Evolutionary conservation across 2,113 vertebrate genomes (phyloP).

Genomic region (Cnemophilus loriae): DNA sequence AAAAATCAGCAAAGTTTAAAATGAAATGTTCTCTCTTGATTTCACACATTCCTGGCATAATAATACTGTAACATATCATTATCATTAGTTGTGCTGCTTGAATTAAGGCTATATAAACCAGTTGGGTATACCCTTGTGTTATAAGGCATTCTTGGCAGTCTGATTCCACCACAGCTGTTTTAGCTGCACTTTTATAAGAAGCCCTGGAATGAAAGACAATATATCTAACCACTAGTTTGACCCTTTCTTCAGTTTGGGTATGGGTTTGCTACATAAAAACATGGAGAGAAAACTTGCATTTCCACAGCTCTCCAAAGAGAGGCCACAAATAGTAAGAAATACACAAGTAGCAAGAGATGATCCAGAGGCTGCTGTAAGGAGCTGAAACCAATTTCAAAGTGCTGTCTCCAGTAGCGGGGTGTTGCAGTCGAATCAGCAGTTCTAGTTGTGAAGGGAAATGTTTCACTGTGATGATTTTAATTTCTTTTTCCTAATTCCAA

Average conservation of each 20-base stretch:
- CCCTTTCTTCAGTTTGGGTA: not conserved
- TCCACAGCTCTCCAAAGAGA: not conserved
- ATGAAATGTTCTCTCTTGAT: constrained; percentile 60
- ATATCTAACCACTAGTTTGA: constrained; percentile 36
- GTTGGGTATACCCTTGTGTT: not conserved
- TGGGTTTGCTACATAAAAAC: not conserved
- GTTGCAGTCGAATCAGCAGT: not conserved
- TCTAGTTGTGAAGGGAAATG: not conserved
- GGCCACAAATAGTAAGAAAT: not conserved
- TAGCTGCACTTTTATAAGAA: not conserved
- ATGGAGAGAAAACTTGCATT: not conserved
- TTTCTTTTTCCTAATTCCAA: not conserved
- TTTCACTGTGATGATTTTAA: not conserved
- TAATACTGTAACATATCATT: constrained; percentile 48
- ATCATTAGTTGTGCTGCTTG: constrained; percentile 56
- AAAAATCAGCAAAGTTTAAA: constrained; percentile 78
- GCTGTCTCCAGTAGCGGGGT: not conserved
- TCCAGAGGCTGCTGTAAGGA: not conserved
- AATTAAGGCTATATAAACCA: constrained; percentile 50
- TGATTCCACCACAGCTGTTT: constrained; percentile 38
- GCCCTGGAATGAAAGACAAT: constrained; percentile 25
- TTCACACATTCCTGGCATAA: constrained; percentile 61
- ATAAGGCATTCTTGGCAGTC: not conserved
- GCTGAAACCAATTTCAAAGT: not conserved
- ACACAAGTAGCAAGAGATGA: not conserved